Percentiles rank a stretch among this genome's conserved stretches.
These are phyloP conservation scores for Triplophysa dalaica DNA, from an alignment of 2,113 vertebrate species.

Conservation along the genomic window DNA sequence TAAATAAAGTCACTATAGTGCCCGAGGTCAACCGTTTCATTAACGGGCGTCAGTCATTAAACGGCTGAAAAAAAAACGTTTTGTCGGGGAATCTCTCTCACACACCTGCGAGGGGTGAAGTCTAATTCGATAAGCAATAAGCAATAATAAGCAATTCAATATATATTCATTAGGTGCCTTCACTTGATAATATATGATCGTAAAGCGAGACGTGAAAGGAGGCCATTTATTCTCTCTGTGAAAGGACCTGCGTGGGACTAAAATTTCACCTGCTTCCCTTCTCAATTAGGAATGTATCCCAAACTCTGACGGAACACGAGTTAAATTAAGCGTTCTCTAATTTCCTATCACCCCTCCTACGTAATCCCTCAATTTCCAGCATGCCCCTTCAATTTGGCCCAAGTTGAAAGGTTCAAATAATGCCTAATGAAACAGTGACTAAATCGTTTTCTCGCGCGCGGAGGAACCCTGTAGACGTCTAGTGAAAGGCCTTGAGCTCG, in stretches of 20 bases:
- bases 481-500: conserved; percentile 79
- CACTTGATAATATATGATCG: conserved; percentile 91
- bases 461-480: conserved; percentile 80
- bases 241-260: conserved; percentile 91
- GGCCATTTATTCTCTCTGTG: conserved; percentile 88
- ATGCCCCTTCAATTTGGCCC: conserved; percentile 93
- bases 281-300: conserved; percentile 99
- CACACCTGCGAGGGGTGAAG: conserved; percentile 90
- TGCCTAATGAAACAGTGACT: conserved; percentile 97
- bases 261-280: conserved; percentile 99
- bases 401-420: conserved; percentile 99
- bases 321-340: conserved; percentile 99
- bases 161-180: conserved; percentile 95
- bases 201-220: conserved; percentile 84
- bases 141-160: conserved; percentile 94
- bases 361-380: conserved; percentile 91
- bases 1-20: conserved; percentile 44
- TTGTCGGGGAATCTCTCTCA: conserved; percentile 80
- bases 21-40: conserved; percentile 70
- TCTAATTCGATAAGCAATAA: conserved; percentile 95
- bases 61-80: conserved; percentile 70
- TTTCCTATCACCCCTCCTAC: conserved; percentile 92
- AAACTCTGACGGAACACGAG: conserved; percentile 96
- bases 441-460: conserved; percentile 81
- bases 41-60: conserved; percentile 69